Percentiles rank a stretch among this genome's conserved stretches.
Evolutionary conservation across 2,888 invertebrate species (phyloP).

Genomic region (Allophyes oxyacanthae): DNA sequence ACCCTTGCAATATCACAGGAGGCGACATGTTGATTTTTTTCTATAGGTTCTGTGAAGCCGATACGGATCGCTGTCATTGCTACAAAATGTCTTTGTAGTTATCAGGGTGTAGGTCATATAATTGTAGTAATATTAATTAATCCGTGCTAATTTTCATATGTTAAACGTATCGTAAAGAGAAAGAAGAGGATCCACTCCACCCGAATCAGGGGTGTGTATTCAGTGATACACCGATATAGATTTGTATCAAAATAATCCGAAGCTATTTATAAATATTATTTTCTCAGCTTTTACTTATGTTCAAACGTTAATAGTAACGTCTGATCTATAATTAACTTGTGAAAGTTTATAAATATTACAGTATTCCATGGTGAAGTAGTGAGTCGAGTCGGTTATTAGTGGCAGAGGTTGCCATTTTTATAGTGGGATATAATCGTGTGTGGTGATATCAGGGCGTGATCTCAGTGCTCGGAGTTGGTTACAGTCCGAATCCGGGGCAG

Average conservation of each 20-base stretch:
- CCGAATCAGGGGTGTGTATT: conserved; percentile 88
- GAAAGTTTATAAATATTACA: conserved; percentile 89
- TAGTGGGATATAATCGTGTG: conserved; percentile 81
- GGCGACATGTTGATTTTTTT: conserved; percentile 89
- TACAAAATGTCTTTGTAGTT: conserved; percentile 89
- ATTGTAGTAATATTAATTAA: conserved; percentile 83
- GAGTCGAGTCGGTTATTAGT: conserved; percentile 79
- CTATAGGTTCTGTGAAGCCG: conserved; percentile 88
- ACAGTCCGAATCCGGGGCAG: conserved; percentile 54
- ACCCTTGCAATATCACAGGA: conserved; percentile 81
- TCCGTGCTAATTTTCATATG: conserved; percentile 84
- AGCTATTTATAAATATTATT: conserved; percentile 90
- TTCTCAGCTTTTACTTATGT: conserved; percentile 89
- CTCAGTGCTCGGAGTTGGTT: conserved; percentile 58
- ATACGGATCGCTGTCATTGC: conserved; percentile 88
- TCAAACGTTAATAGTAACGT: conserved; percentile 89
- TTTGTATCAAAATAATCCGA: conserved; percentile 89
- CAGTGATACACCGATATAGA: conserved; percentile 87
- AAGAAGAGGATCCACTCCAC: conserved; percentile 86
- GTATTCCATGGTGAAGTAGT: conserved; percentile 82
- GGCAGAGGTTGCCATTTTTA: conserved; percentile 88
- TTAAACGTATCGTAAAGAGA: conserved; percentile 77
- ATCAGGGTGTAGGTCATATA: conserved; percentile 89
- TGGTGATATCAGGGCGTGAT: conserved; percentile 84
- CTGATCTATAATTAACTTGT: conserved; percentile 88